A percentile compares a stretch with the other conserved stretches of the same genome.
phyloP scores from a whole-genome alignment of 2,888 invertebrate species.

The Nomada fucata region DNA sequence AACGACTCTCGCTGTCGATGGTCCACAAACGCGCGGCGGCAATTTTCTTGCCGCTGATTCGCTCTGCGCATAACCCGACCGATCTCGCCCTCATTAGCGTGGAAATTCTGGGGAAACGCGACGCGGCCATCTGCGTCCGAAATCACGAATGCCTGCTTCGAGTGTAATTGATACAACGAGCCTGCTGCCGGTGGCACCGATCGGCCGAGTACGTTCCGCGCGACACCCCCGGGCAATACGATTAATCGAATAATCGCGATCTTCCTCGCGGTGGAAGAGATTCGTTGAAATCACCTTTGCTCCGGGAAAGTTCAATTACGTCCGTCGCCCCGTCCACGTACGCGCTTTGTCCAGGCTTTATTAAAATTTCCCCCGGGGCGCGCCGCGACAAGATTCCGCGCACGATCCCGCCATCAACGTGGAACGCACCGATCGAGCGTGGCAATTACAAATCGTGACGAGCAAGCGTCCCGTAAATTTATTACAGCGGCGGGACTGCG shows the following conservation, averaged over 20 bases:
- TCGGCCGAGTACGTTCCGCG: too few relatives aligned
- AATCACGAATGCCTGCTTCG: not conserved
- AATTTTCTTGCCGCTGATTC: constrained; percentile 23
- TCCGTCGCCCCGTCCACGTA: too few relatives aligned
- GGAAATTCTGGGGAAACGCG: constrained; percentile 7
- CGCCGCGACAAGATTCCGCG: not conserved
- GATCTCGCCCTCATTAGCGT: constrained; percentile 24
- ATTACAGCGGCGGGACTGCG: not conserved
- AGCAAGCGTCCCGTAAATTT: constrained; percentile 24
- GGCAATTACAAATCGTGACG: constrained; percentile 29
- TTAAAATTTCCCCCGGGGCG: not conserved
- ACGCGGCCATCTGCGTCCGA: not conserved
- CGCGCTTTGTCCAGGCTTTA: not conserved
- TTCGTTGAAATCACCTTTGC: not conserved
- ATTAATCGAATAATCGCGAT: too few relatives aligned
- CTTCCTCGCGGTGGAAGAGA: too few relatives aligned
- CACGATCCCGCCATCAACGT: constrained; percentile 24
- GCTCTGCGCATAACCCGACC: constrained; percentile 13
- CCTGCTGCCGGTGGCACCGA: too few relatives aligned
- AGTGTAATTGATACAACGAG: too few relatives aligned
- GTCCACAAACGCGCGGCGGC: not conserved
- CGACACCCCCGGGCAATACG: not conserved
- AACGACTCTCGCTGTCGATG: too few relatives aligned
- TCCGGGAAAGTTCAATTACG: too few relatives aligned
- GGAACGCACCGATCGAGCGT: constrained; percentile 9